Percentiles rank a stretch among this genome's conserved stretches.
These are phyloP conservation scores for Megaceryle maxima DNA, from an alignment of 2,113 vertebrate genomes.

Conservation along the genomic window DNA sequence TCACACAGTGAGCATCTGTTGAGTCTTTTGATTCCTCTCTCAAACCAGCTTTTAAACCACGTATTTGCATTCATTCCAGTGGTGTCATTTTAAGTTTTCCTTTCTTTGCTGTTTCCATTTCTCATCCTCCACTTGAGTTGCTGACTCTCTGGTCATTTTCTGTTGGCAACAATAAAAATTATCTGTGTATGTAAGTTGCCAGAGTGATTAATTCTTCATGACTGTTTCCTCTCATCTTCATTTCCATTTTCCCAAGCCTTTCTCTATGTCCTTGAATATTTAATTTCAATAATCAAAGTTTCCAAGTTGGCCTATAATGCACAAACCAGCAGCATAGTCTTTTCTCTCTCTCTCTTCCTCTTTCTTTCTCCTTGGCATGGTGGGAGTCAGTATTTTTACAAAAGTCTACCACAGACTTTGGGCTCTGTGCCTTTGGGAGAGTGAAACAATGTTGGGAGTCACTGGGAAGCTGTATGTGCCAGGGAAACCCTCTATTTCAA, in stretches of 20 bases:
- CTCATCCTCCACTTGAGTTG: not conserved
- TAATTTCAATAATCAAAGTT: conserved; percentile 2
- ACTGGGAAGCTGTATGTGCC: conserved; percentile 35
- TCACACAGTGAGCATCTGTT: not conserved
- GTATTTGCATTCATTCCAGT: not conserved
- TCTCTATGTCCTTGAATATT: not conserved
- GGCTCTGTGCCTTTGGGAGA: conserved; percentile 39
- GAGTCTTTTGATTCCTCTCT: not conserved
- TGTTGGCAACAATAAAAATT: not conserved
- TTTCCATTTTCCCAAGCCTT: conserved; percentile 5
- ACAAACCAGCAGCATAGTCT: not conserved
- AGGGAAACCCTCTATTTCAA: conserved; percentile 50
- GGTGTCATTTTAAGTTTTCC: not conserved
- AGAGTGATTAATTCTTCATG: not conserved
- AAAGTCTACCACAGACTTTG: conserved; percentile 3
- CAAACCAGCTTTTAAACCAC: not conserved
- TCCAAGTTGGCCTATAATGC: not conserved
- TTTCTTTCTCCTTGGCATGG: conserved; percentile 29
- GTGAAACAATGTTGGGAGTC: conserved; percentile 1
- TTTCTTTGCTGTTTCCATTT: not conserved
- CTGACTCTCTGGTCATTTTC: not conserved
- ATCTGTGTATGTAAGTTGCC: not conserved
- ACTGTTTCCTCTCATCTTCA: not conserved
- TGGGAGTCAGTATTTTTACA: not conserved
- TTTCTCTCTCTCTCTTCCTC: not conserved